These are phyloP conservation scores for Urechis unicinctus DNA, from an alignment of 2,888 invertebrate genomes.

Conservation along the genomic window DNA sequence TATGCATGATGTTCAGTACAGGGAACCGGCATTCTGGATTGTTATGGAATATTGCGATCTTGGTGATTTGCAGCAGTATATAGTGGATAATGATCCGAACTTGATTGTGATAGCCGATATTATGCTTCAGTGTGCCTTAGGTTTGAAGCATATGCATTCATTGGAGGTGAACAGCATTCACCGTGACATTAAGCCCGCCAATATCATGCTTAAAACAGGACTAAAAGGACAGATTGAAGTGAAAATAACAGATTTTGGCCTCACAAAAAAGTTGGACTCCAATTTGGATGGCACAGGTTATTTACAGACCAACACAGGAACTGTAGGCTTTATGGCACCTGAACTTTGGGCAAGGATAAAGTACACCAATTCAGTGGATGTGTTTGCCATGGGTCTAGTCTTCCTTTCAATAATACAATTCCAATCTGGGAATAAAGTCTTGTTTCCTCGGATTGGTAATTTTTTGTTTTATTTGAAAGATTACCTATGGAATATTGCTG, in stretches of 20 bases:
- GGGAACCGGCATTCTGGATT: not conserved
- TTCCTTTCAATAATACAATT: too few relatives aligned
- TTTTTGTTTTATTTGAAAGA: too few relatives aligned
- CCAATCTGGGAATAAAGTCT: too few relatives aligned
- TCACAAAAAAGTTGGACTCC: not conserved
- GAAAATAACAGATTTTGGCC: not conserved
- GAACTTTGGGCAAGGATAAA: not conserved
- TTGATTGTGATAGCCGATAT: not conserved
- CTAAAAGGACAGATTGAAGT: not conserved
- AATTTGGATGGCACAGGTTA: not conserved
- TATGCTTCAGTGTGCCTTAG: not conserved
- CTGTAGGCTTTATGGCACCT: not conserved
- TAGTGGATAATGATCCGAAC: not conserved
- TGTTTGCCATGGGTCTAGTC: not conserved
- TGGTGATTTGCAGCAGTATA: not conserved
- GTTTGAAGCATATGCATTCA: not conserved
- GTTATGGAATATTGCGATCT: not conserved
- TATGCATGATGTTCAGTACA: not conserved
- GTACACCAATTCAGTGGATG: not conserved
- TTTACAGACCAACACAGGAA: not conserved
- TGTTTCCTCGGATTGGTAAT: too few relatives aligned
- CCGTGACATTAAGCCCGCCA: not conserved
- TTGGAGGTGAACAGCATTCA: not conserved
- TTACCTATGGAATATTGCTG: too few relatives aligned
- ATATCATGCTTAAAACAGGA: not conserved